Evolutionary conservation across 2,113 vertebrate genomes (phyloP), one percentile per base, ranked within the genome.

Genomic region (Silurus meridionalis): DNA sequence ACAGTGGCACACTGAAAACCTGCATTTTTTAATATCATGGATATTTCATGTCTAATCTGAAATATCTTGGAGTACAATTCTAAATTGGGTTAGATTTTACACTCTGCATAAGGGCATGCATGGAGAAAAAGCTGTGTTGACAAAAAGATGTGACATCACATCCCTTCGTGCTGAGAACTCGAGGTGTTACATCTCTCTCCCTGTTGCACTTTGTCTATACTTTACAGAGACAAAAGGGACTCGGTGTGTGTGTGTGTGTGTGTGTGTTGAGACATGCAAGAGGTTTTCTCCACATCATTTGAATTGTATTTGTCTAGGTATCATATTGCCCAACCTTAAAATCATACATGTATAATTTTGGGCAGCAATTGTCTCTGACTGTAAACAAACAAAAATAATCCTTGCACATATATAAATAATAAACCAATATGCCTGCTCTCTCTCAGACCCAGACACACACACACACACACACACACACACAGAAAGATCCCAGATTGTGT

Each of bases 371-470:
- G 72, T 84, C 72, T 82, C 82, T 48, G 78, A 87, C 72, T 82
- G 80, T 80, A 88, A 81, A 85, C 69, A 88, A 83, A 89, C 48
- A 86, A 86, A 75, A 80, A 89, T 72, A 72, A 83, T 83, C 53
- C 67, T 71, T 67, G 80, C 63, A 25, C 63, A 52, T 23, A 53
- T 67, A 82, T 66, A 82, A 67, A 82, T 67, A 78, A 87, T 79
- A 85, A 83, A 82, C 71, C 15, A 63, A 28, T 60, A 89, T 84
- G 72, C 71, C 71, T 77, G 72, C 74, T 80, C 71, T 50, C 46
- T 74, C 67, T 71, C 28, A 37, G 37, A 37, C 55, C 1, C 55
- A 9, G 4, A 19, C 60, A 19, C 60, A 19, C 60, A 5, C 67
- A 71, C 67, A 69, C 25, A 69, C 67, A 67, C 14, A 46, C 15